Conservation (phyloP, 2,113 vertebrate species). For the Acanthochromis polyacanthus region DNA sequence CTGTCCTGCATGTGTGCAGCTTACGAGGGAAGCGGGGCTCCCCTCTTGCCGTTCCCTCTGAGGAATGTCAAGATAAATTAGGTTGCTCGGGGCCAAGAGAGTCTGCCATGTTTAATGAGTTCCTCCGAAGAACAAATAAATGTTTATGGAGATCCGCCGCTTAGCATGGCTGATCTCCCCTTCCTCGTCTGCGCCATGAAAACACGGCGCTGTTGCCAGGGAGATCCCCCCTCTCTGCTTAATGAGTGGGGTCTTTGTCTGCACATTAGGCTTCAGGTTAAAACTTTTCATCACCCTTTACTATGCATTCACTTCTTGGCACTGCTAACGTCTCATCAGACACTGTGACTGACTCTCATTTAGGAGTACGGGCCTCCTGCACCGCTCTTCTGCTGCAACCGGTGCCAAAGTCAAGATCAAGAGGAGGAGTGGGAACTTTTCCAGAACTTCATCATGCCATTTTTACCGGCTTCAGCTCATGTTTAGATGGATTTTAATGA, state of each 20-base stretch:
- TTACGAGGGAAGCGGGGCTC: constrained; percentile 44
- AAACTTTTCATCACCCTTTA: constrained; percentile 67
- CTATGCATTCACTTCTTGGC: constrained; percentile 49
- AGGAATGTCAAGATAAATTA: constrained; percentile 62
- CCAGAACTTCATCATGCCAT: constrained; percentile 8
- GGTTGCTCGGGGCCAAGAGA: constrained; percentile 31
- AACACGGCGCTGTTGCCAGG: constrained; percentile 54
- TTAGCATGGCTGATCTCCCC: constrained; percentile 24
- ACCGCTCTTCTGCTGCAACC: not conserved
- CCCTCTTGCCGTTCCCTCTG: constrained; percentile 12
- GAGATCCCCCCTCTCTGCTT: constrained; percentile 41
- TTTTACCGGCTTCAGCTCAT: not conserved
- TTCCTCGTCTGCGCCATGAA: constrained; percentile 48
- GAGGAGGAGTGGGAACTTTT: constrained; percentile 5
- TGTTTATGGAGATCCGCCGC: constrained; percentile 61
- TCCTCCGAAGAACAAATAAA: constrained; percentile 66
- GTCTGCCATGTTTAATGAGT: constrained; percentile 65
- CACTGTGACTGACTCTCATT: constrained; percentile 17
- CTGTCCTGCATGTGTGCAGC: constrained; percentile 30
- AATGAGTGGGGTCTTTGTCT: constrained; percentile 66
- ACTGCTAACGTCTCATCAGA: constrained; percentile 36
- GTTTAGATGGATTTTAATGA: not conserved
- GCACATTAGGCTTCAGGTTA: constrained; percentile 47
- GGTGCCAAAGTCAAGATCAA: constrained; percentile 35
- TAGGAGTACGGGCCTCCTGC: not conserved